These are phyloP conservation scores for Cathartes aura DNA, from an alignment of 2,113 vertebrate species.

Conservation along the genomic window DNA sequence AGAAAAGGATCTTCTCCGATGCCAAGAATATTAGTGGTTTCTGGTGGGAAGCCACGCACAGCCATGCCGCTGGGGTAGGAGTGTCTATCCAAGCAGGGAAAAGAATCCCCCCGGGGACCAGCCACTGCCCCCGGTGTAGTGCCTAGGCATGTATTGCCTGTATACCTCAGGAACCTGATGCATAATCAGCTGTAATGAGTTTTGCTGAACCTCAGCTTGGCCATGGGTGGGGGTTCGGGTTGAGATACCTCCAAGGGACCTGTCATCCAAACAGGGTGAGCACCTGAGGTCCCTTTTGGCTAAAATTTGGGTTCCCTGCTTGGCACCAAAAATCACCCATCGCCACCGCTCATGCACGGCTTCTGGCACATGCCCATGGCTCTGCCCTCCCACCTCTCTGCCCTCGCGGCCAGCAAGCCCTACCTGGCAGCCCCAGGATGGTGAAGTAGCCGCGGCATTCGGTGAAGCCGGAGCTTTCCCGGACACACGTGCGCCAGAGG, in stretches of 20 bases:
- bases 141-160: not conserved
- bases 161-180: not conserved
- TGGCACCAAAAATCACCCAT: fast-evolving
- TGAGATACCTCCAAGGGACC: not conserved
- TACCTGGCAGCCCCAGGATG: constrained; percentile 92
- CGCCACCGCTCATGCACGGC: fast-evolving
- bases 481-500: constrained; percentile 88
- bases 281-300: fast-evolving
- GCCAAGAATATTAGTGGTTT: not conserved
- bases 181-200: not conserved
- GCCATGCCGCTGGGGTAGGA: not conserved
- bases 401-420: not conserved
- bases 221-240: fast-evolving
- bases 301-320: not conserved
- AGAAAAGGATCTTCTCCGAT: not conserved
- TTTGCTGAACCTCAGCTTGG: not conserved
- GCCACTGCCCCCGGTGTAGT: not conserved
- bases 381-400: not conserved
- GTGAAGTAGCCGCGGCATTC: constrained; percentile 90
- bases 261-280: not conserved
- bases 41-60: not conserved
- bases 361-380: fast-evolving
- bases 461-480: constrained; percentile 87
- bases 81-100: fast-evolving
- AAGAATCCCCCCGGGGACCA: fast-evolving